Evolutionary conservation across 1,140 invertebrate species (phyloP).

Genomic region (Bombus haemorrhoidalis): DNA sequence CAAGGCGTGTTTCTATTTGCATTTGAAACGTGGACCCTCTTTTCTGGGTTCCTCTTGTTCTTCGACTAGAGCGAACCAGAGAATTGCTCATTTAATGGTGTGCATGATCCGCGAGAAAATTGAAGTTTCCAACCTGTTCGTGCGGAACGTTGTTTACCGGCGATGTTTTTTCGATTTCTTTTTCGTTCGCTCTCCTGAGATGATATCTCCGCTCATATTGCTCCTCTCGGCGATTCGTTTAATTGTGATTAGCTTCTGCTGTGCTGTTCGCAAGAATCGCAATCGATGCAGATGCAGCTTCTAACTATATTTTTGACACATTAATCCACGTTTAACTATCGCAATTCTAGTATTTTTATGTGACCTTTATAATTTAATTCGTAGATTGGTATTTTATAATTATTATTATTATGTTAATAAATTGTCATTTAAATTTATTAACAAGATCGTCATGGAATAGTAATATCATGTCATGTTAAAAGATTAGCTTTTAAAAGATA

Average conservation of each 20-base stretch:
- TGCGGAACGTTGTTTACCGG: slow-evolving; percentile 5
- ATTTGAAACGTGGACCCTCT: slow-evolving; percentile 35
- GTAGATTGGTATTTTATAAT: too few species aligned
- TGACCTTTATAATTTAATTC: too few species aligned
- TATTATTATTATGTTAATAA: too few species aligned
- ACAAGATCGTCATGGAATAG: too few species aligned
- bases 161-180: background rate
- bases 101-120: slow-evolving; percentile 38
- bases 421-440: too few species aligned
- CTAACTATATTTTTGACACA: background rate
- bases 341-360: background rate
- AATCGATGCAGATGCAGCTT: background rate
- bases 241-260: background rate
- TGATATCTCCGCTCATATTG: background rate
- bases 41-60: background rate
- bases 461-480: too few species aligned
- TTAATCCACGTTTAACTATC: too few species aligned
- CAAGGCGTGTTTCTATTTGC: slow-evolving; percentile 29
- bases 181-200: background rate
- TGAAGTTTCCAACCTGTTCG: slow-evolving; percentile 1
- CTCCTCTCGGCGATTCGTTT: background rate
- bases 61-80: slow-evolving; percentile 27
- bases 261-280: background rate
- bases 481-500: background rate
- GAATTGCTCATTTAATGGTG: slow-evolving; percentile 57